Evolutionary conservation across 1,140 invertebrate genomes (phyloP), one percentile per base, ranked within the genome.

Genomic region (Cotesia chilonis): DNA sequence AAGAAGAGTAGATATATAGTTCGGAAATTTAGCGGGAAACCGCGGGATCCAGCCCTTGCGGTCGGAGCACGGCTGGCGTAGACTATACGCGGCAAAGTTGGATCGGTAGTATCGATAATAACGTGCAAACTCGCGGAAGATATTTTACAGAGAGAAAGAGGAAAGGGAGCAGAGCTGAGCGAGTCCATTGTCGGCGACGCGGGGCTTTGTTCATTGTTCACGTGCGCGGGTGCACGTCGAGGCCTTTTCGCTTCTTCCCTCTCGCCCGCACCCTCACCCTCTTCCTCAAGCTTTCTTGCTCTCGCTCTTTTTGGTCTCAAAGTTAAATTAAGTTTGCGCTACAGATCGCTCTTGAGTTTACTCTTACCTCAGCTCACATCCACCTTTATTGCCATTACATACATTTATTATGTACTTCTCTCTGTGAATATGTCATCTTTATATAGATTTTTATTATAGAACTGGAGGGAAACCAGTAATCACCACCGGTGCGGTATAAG

Each of bases 131-230:
- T 47, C 68, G 41, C 20, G 4, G 59, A 28, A 47, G 14, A 69
- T 36, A 60, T 60, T 12, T 41, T 17, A 12, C 17, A 14, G 68
- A 12, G 36, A 36, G 36, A 59, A 37, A 41, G 68, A 69, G 55
- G 36, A 60, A 69, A 41, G 59, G 41, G 36, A 69, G 57, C 9
- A 55, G 68, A 38, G 37, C 20, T 41, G 54, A 41, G 64, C 37
- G 47, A 65, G 65, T 51, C 71, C 67, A 73, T 73, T 73, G 71
- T 73, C 60, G 60, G 71, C 63, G 12, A 59, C 66, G 71, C 52
- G 52, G 52, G 20, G 66, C 71, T 73, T 73, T 73, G 71, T 73
- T 73, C 71, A 73, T 73, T 73, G 71, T 73, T 73, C 71, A 63
- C 65, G 17, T 35, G 38, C 67, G 54, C 54, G 55, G 20, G 55